phyloP scores from a whole-genome alignment of 2,888 invertebrate species.

The Eupsilia transversa region DNA sequence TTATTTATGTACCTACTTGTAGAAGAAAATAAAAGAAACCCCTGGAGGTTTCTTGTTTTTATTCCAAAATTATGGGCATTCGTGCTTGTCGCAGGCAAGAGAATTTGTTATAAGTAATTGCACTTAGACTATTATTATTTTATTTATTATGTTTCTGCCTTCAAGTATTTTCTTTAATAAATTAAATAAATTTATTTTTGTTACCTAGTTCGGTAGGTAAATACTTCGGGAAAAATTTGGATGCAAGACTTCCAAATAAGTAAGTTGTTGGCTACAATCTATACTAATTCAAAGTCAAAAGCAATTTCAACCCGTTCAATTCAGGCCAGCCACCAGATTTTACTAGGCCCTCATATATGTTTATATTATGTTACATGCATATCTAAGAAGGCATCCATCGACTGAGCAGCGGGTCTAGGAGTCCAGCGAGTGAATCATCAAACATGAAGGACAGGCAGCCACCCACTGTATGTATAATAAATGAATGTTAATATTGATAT shows the following conservation, averaged over 20 bases:
- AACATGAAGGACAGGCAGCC: slow-evolving; percentile 2
- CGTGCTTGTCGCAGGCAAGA: not conserved
- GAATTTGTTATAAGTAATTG: too few relatives aligned
- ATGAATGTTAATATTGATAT: not conserved
- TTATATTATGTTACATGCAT: not conserved
- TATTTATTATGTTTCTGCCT: too few relatives aligned
- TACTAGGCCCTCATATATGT: not conserved
- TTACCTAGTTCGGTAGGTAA: too few relatives aligned
- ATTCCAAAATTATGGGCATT: too few relatives aligned
- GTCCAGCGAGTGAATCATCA: not conserved
- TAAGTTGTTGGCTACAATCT: not conserved
- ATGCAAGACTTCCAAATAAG: not conserved
- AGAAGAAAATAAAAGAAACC: too few relatives aligned
- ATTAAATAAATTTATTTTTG: too few relatives aligned
- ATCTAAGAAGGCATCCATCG: not conserved
- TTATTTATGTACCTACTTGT: too few relatives aligned
- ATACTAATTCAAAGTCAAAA: not conserved
- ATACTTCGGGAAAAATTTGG: too few relatives aligned
- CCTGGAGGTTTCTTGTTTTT: too few relatives aligned
- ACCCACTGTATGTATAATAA: slow-evolving; percentile 8
- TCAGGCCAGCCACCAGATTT: not conserved
- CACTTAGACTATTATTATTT: too few relatives aligned
- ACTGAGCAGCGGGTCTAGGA: not conserved
- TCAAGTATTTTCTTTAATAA: too few relatives aligned
- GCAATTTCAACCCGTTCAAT: not conserved